These are phyloP conservation scores for Dicerorhinus sumatrensis DNA, from an alignment of 2,113 vertebrate genomes.

Conservation along the genomic window DNA sequence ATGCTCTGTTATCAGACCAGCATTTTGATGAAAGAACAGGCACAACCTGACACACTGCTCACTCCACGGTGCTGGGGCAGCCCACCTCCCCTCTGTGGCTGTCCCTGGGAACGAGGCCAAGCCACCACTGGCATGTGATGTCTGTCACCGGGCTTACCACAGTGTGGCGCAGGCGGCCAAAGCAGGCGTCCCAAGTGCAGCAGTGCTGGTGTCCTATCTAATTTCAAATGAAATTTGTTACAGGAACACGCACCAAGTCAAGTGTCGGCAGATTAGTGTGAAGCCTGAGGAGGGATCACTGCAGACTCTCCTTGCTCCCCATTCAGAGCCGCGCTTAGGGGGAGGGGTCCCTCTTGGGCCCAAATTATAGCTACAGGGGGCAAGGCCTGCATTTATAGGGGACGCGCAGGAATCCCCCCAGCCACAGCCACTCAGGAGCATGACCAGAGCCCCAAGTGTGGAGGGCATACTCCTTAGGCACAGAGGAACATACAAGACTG, in stretches of 20 bases:
- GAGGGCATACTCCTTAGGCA: neutral
- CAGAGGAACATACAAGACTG: neutral
- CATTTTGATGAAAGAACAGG: neutral
- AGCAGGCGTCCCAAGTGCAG: slow-evolving; percentile 68
- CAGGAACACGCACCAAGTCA: neutral
- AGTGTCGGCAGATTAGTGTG: fast-evolving
- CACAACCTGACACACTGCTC: neutral
- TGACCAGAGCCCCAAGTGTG: neutral
- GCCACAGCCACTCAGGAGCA: neutral
- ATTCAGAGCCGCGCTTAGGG: neutral
- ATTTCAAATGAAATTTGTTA: neutral
- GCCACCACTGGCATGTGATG: slow-evolving; percentile 39
- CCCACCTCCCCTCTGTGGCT: neutral
- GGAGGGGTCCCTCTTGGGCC: too few relatives aligned
- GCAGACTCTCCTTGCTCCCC: neutral
- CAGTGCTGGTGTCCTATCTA: slow-evolving; percentile 45
- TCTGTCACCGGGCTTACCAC: slow-evolving; percentile 76
- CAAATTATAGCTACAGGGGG: neutral
- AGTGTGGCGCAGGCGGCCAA: slow-evolving; percentile 75
- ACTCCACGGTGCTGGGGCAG: fast-evolving
- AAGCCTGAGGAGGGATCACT: neutral
- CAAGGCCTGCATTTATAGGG: neutral
- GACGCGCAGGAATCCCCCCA: neutral
- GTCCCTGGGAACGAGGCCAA: neutral
- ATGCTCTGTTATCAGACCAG: fast-evolving